Conservation (phyloP, 2,797 vertebrate genomes). For the Malurus splendens region DNA sequence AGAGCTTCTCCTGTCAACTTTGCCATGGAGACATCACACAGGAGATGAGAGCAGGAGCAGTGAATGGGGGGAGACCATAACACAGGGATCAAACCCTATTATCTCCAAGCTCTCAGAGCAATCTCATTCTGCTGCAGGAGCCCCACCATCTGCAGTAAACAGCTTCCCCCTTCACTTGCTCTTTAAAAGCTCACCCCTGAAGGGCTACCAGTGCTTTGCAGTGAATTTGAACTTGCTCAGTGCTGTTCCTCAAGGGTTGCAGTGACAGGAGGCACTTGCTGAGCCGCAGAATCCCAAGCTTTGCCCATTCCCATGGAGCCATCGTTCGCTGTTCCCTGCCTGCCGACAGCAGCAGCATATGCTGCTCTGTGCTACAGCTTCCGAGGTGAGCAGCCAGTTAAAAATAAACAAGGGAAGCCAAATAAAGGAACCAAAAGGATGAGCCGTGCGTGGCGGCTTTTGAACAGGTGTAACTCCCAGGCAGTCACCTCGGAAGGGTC, state of each 20-base stretch:
- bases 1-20: neutral
- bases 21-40: neutral
- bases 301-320: neutral
- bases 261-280: neutral
- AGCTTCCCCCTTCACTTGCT: neutral
- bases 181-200: neutral
- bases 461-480: neutral
- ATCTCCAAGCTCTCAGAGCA: accelerated
- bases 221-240: neutral
- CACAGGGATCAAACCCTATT: neutral
- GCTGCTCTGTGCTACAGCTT: neutral
- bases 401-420: neutral
- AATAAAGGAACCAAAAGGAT: neutral
- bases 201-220: neutral
- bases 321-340: neutral
- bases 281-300: neutral
- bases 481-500: neutral
- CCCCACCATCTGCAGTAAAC: neutral
- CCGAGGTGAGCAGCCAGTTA: neutral
- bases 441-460: neutral
- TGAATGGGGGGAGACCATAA: accelerated
- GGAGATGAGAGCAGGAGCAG: neutral
- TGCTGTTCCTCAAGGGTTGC: neutral
- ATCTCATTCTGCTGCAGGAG: neutral
- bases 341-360: neutral